phyloP scores from a whole-genome alignment of 2,888 invertebrate species.

The Drosophila peninsularis region DNA sequence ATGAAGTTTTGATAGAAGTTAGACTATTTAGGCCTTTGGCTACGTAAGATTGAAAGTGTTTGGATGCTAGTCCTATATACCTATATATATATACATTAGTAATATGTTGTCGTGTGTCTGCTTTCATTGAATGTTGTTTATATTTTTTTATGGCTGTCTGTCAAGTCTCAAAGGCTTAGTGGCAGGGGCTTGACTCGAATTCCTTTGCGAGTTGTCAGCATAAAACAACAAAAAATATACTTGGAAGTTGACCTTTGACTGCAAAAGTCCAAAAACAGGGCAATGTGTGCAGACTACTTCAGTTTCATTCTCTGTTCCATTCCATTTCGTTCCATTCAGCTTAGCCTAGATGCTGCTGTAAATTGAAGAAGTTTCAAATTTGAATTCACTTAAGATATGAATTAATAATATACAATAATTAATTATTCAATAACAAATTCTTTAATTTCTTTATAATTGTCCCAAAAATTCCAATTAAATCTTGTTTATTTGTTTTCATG shows the following conservation, averaged over 20 bases:
- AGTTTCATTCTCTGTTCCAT: not conserved
- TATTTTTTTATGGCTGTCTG: not conserved
- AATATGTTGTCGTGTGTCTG: too few relatives aligned
- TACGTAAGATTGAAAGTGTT: too few relatives aligned
- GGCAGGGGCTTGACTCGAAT: not conserved
- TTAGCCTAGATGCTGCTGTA: not conserved
- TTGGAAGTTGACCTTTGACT: not conserved
- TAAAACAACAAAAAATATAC: too few relatives aligned
- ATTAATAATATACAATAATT: not conserved
- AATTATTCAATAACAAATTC: not conserved
- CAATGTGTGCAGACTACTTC: not conserved
- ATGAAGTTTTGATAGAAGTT: not conserved
- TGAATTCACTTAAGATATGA: not conserved
- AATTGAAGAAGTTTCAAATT: not conserved
- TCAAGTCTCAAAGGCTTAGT: not conserved
- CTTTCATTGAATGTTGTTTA: not conserved
- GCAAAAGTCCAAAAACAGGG: not conserved
- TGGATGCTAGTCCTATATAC: too few relatives aligned
- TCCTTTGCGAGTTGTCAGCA: not conserved
- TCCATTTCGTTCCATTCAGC: not conserved
- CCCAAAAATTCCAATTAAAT: not conserved
- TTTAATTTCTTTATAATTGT: not conserved
- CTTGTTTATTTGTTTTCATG: conserved; percentile 27
- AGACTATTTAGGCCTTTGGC: not conserved
- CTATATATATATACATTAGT: too few relatives aligned